A percentile compares a stretch with the other conserved stretches of the same genome.
Evolutionary conservation across 2,113 vertebrate genomes (phyloP).

Genomic region (Spea bombifrons): DNA sequence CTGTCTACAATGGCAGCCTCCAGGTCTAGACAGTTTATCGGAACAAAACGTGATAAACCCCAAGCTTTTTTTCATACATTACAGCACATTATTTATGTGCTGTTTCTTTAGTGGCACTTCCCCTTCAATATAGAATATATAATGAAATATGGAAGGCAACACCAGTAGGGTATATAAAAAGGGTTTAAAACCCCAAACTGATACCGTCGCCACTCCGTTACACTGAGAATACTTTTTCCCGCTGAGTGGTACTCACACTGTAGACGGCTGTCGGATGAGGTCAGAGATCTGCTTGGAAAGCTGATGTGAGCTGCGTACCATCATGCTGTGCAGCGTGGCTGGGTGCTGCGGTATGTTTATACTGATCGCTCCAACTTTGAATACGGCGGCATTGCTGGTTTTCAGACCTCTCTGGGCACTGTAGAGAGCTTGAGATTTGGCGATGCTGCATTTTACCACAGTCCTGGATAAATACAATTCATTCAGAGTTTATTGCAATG

Average conservation of each 20-base stretch:
- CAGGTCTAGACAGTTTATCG: no score
- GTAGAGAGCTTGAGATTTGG: conserved; percentile 96
- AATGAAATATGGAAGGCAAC: no score
- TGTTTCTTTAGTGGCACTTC: no score
- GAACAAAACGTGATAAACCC: no score
- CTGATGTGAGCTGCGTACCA: conserved; percentile 98
- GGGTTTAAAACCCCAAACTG: no score
- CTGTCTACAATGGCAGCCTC: no score
- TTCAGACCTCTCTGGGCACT: conserved; percentile 91
- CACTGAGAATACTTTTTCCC: no score
- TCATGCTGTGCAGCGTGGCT: conserved; percentile 96
- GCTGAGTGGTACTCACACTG: conserved; percentile 65
- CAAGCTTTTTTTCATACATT: no score
- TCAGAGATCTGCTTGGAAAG: conserved; percentile 98
- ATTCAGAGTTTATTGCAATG: conserved; percentile 20
- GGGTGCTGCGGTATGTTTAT: conserved; percentile 98
- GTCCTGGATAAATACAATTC: conserved; percentile 71
- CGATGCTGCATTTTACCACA: conserved; percentile 98
- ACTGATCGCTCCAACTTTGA: conserved; percentile 93
- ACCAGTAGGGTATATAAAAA: no score
- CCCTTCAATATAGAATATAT: no score
- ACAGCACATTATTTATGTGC: no score
- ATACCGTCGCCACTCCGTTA: no score
- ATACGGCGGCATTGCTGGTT: conserved; percentile 91
- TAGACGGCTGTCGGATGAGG: conserved; percentile 93